These are phyloP conservation scores for Lycia hirtaria DNA, from an alignment of 2,888 invertebrate genomes.

Conservation along the genomic window DNA sequence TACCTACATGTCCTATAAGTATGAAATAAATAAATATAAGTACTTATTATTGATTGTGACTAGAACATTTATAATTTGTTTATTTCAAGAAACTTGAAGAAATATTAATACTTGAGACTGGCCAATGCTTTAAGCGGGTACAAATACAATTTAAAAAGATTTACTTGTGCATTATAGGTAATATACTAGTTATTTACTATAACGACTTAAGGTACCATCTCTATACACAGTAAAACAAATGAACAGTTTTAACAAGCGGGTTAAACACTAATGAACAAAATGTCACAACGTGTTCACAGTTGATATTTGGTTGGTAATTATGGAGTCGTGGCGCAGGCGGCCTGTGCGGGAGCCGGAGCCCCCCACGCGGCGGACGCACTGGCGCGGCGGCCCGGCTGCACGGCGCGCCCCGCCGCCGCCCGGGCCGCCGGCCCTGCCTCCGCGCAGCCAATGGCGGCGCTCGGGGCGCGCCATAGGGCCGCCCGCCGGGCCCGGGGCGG, in stretches of 20 bases:
- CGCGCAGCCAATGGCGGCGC: slow-evolving; percentile 34
- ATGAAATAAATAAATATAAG: no score
- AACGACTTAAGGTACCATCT: slow-evolving; percentile 14
- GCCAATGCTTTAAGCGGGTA: no score
- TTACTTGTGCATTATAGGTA: no score
- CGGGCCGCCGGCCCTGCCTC: slow-evolving; percentile 53
- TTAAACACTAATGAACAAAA: slow-evolving; percentile 38
- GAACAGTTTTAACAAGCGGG: slow-evolving; percentile 31
- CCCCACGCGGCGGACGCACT: slow-evolving; percentile 48
- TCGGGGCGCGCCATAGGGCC: slow-evolving; percentile 44
- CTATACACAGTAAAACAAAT: slow-evolving; percentile 32
- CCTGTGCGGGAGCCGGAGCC: slow-evolving; percentile 40
- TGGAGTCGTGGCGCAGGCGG: slow-evolving; percentile 41
- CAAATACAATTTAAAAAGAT: no score
- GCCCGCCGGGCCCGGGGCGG: slow-evolving; percentile 54
- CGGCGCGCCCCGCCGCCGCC: slow-evolving; percentile 48
- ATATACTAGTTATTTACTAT: background rate
- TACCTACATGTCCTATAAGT: no score
- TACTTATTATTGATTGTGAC: no score
- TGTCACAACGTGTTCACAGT: slow-evolving; percentile 49
- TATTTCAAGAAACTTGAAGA: no score
- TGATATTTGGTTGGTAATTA: slow-evolving; percentile 42
- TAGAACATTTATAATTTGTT: no score
- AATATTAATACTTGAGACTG: no score
- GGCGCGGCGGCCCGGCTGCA: slow-evolving; percentile 31